phyloP scores from a whole-genome alignment of 2,888 invertebrate genomes.

The Cataglyphis albicans region DNA sequence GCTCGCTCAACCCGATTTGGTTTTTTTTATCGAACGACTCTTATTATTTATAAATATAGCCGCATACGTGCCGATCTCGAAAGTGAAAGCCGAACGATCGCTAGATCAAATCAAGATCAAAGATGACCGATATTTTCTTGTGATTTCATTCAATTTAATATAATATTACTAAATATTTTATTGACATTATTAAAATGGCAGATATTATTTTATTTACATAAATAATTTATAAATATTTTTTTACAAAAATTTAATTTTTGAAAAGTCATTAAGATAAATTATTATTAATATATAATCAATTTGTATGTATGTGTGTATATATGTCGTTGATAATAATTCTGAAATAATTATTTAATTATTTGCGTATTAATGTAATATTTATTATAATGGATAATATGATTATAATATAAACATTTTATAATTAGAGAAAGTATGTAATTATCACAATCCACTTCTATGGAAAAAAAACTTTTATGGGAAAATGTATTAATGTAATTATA shows the following conservation, averaged over 20 bases:
- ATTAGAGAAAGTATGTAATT: background rate
- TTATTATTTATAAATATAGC: conserved; percentile 49
- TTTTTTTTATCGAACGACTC: conserved; percentile 32
- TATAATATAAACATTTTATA: conserved; percentile 1
- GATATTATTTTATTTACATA: conserved; percentile 5
- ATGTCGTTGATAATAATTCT: background rate
- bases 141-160: background rate
- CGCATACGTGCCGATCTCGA: conserved; percentile 33
- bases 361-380: background rate
- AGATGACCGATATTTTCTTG: background rate
- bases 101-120: conserved; percentile 47
- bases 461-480: background rate
- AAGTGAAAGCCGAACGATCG: conserved; percentile 43
- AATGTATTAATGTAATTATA: no score
- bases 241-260: background rate
- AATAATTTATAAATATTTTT: background rate
- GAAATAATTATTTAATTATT: background rate
- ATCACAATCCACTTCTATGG: background rate
- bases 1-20: conserved; percentile 26
- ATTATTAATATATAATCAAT: background rate
- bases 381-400: background rate
- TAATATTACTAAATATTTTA: background rate
- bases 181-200: background rate
- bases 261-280: background rate
- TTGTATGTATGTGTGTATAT: background rate